Conservation (phyloP, 2,888 invertebrate species). For the Morinoia aosen region DNA sequence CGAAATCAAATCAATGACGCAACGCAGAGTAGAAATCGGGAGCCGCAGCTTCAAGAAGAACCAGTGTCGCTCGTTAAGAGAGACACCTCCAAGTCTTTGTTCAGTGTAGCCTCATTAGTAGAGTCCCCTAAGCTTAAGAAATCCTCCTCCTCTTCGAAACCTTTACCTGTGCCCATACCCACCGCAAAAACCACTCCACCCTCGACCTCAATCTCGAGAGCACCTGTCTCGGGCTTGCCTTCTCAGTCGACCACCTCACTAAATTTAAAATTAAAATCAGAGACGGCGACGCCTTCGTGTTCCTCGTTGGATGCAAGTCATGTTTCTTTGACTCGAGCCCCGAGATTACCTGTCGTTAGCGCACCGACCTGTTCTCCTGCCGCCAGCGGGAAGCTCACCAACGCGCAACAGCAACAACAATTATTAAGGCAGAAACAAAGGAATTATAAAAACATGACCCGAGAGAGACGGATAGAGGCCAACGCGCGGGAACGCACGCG, state of each 20-base stretch:
- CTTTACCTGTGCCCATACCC: slow-evolving; percentile 31
- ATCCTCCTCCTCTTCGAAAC: neutral
- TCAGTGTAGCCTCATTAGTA: slow-evolving; percentile 26
- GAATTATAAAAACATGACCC: slow-evolving; percentile 96
- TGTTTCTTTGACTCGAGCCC: neutral
- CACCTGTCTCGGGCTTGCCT: slow-evolving; percentile 19
- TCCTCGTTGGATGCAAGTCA: slow-evolving; percentile 31
- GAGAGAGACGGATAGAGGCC: slow-evolving; percentile 92
- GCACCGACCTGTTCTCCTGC: neutral
- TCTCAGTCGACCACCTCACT: neutral
- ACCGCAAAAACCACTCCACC: slow-evolving; percentile 14
- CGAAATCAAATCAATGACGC: slow-evolving; percentile 21
- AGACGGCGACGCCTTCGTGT: slow-evolving; percentile 21
- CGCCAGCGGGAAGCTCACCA: neutral
- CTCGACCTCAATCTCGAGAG: neutral
- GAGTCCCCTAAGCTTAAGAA: neutral
- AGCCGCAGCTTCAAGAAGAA: slow-evolving; percentile 1
- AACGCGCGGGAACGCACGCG: slow-evolving; percentile 93
- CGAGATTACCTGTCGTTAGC: slow-evolving; percentile 1
- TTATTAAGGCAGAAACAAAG: slow-evolving; percentile 77
- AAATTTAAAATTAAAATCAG: slow-evolving; percentile 42
- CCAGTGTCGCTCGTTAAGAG: slow-evolving; percentile 57
- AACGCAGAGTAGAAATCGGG: neutral
- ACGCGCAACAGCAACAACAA: slow-evolving; percentile 21
- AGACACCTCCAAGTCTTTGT: slow-evolving; percentile 39